These are phyloP conservation scores for Armadillidium nasatum DNA, from an alignment of 1,140 invertebrate species.

Conservation along the genomic window DNA sequence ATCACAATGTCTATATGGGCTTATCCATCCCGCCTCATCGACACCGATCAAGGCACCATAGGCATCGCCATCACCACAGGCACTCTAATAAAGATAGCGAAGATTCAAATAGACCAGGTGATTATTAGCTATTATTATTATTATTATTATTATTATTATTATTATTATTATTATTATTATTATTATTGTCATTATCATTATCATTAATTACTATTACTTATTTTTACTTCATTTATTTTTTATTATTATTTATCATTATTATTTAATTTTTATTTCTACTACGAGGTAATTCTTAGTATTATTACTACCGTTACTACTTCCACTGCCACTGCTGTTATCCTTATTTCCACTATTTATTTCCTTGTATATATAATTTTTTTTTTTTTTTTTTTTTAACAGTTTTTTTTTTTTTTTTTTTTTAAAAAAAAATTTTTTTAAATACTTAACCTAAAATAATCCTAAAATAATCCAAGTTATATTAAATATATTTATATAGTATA, in stretches of 20 bases:
- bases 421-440: too few species aligned
- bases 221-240: background rate
- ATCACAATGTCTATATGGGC: constrained; percentile 83
- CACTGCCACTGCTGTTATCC: background rate
- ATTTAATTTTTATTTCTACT: background rate
- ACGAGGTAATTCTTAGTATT: background rate
- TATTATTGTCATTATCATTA: background rate
- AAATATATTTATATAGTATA: background rate
- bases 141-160: background rate
- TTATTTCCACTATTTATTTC: too few species aligned
- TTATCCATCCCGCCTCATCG: constrained; percentile 61
- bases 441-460: too few species aligned
- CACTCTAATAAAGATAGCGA: constrained; percentile 32
- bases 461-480: background rate
- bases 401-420: too few species aligned
- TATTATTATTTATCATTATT: background rate
- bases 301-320: background rate
- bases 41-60: constrained; percentile 47
- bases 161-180: background rate
- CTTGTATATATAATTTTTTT: too few species aligned
- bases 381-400: too few species aligned
- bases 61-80: constrained; percentile 56
- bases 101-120: constrained; percentile 47
- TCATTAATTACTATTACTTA: constrained; percentile 4
- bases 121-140: constrained; percentile 25